Evolutionary conservation across 2,888 invertebrate species (phyloP).

Genomic region (Mesorhabditis spiculigera): DNA sequence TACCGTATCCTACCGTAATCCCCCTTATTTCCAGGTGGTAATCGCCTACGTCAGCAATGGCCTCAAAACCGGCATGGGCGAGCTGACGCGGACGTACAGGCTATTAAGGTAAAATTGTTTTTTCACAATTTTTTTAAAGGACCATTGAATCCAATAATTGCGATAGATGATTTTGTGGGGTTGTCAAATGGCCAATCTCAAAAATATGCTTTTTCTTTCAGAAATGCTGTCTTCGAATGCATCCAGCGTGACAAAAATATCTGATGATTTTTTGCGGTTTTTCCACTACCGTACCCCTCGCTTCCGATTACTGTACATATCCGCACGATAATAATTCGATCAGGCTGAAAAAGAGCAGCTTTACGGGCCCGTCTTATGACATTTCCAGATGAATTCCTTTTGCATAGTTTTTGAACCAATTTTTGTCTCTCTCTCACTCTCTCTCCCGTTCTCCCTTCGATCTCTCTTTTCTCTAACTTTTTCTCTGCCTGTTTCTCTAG

Average conservation of each 20-base stretch:
- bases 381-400: not conserved
- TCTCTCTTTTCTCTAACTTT: no score
- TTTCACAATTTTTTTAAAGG: not conserved
- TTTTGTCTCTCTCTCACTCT: no score
- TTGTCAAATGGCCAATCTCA: not conserved
- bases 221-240: conserved; percentile 51
- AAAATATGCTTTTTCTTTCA: not conserved
- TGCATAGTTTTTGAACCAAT: no score
- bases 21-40: conserved; percentile 30
- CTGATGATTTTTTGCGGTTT: not conserved
- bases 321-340: no score
- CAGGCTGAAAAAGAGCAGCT: no score
- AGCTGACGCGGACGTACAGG: conserved; percentile 52
- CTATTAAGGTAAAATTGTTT: conserved; percentile 15
- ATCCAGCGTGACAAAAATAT: conserved; percentile 28
- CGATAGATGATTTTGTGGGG: not conserved
- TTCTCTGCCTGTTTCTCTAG: no score
- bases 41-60: conserved; percentile 55
- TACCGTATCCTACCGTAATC: not conserved
- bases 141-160: not conserved
- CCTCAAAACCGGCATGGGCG: conserved; percentile 56
- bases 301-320: not conserved
- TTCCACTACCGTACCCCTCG: not conserved
- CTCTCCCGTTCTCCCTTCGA: no score
- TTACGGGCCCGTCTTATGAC: not conserved